A percentile compares a stretch with the other conserved stretches of the same genome.
phyloP scores from a whole-genome alignment of 1,140 invertebrate species.

The Archivesica marissinica region DNA sequence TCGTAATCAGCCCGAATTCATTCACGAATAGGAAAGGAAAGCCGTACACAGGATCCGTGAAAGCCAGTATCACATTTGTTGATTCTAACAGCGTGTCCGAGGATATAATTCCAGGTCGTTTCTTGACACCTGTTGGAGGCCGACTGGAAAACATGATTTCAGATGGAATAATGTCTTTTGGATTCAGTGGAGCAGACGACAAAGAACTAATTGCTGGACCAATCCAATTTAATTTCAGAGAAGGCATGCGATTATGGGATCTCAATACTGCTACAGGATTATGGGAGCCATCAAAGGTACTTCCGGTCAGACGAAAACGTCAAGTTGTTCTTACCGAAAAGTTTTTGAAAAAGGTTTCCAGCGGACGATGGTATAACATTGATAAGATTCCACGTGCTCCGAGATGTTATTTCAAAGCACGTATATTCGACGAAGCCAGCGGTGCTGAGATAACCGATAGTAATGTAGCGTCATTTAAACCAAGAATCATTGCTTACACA shows the following conservation, averaged over 20 bases:
- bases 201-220: background rate
- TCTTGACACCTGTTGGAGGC: background rate
- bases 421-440: slow-evolving; percentile 22
- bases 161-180: background rate
- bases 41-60: background rate
- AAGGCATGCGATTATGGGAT: slow-evolving; percentile 17
- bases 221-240: background rate
- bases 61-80: background rate
- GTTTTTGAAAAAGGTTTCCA: background rate
- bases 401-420: slow-evolving; percentile 39
- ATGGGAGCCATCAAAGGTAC: background rate
- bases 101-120: slow-evolving; percentile 21
- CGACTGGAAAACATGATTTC: background rate
- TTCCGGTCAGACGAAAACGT: background rate
- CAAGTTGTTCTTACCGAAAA: slow-evolving; percentile 19
- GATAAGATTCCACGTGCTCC: slow-evolving; percentile 26
- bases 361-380: slow-evolving; percentile 30
- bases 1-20: background rate
- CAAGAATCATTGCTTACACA: slow-evolving; percentile 36
- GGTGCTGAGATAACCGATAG: slow-evolving; percentile 3
- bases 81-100: background rate
- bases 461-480: slow-evolving; percentile 2
- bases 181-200: background rate
- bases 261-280: slow-evolving; percentile 4
- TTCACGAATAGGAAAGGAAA: background rate